Percentiles rank a stretch among this genome's conserved stretches.
phyloP scores from a whole-genome alignment of 2,797 vertebrate species.

The Podarcis lilfordi region DNA sequence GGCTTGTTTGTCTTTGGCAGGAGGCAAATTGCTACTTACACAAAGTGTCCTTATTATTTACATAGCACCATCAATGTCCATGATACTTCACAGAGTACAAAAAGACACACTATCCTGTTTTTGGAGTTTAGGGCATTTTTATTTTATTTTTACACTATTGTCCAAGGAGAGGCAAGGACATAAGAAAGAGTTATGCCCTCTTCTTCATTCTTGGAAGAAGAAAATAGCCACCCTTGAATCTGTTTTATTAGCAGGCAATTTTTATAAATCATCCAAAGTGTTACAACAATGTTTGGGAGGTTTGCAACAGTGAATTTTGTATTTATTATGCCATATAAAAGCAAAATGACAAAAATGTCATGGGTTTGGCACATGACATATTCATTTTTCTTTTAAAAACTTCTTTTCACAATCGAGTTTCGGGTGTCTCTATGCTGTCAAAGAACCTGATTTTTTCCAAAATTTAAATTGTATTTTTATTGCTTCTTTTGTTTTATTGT shows the following conservation, averaged over 20 bases:
- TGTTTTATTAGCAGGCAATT: conserved; percentile 37
- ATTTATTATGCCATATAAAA: not conserved
- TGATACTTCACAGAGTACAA: not conserved
- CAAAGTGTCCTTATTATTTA: not conserved
- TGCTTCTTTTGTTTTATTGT: not conserved
- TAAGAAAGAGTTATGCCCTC: not conserved
- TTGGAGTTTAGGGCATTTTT: not conserved
- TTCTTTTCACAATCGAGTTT: conserved; percentile 33
- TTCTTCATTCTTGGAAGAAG: not conserved
- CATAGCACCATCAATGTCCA: not conserved
- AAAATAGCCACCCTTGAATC: conserved; percentile 12
- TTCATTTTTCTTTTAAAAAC: not conserved
- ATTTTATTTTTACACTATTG: not conserved
- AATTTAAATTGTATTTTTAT: not conserved
- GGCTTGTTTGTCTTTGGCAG: not conserved
- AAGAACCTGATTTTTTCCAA: conserved; percentile 16
- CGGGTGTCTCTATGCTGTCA: conserved; percentile 48
- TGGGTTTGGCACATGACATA: rapidly evolving
- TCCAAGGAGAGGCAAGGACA: not conserved
- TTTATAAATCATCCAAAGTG: not conserved
- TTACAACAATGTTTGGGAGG: not conserved
- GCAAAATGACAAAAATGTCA: not conserved
- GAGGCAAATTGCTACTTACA: not conserved
- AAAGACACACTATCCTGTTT: not conserved
- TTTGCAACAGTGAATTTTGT: conserved; percentile 15